Conservation (phyloP, 2,797 vertebrate genomes). For the Girardinus metallicus region DNA sequence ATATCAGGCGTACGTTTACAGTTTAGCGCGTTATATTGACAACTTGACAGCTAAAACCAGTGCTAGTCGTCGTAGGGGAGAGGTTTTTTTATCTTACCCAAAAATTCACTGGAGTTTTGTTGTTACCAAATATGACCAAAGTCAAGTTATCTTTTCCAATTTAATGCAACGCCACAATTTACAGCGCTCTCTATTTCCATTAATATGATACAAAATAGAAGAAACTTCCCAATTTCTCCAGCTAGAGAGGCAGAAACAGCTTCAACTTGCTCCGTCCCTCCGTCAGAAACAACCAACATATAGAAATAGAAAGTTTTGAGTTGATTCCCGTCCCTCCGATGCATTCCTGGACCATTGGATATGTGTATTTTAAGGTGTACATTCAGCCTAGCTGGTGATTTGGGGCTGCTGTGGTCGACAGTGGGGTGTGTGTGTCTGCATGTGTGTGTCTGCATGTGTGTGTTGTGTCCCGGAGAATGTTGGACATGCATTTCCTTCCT, state of each 20-base stretch:
- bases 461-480: slow-evolving; percentile 57
- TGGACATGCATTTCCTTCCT: slow-evolving; percentile 65
- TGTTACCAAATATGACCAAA: no score
- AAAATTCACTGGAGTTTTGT: no score
- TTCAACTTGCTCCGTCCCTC: not conserved
- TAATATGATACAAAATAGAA: not conserved
- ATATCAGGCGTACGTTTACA: no score
- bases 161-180: no score
- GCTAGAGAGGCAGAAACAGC: slow-evolving; percentile 23
- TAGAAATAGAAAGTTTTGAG: slow-evolving; percentile 64
- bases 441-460: slow-evolving; percentile 39
- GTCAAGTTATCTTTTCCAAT: no score
- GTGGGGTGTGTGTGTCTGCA: slow-evolving; percentile 52
- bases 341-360: slow-evolving; percentile 69
- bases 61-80: no score
- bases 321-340: slow-evolving; percentile 60
- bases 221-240: not conserved
- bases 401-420: slow-evolving; percentile 70
- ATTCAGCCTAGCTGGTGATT: slow-evolving; percentile 76
- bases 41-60: no score
- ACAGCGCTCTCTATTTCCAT: not conserved
- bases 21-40: no score
- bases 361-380: slow-evolving; percentile 78
- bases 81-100: no score
- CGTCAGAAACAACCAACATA: slow-evolving; percentile 54